A percentile compares a stretch with the other conserved stretches of the same genome.
Evolutionary conservation across 2,888 invertebrate species (phyloP).

Genomic region (Cloeon dipterum): DNA sequence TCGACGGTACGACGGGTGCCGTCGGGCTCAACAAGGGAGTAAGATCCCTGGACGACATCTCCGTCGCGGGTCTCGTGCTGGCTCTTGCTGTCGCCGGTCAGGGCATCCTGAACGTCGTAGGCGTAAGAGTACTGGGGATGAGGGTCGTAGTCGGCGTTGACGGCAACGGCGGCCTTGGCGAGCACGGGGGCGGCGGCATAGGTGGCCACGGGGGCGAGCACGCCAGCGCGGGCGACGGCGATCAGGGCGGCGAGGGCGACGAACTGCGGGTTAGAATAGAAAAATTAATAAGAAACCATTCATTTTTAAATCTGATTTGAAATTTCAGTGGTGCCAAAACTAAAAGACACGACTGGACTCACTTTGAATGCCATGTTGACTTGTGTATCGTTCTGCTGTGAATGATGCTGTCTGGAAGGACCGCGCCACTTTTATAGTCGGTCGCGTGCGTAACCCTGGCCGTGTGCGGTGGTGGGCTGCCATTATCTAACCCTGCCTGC

Average conservation of each 20-base stretch:
- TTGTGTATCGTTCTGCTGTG: too few species aligned
- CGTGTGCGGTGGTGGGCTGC: too few species aligned
- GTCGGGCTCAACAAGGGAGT: conserved; percentile 3
- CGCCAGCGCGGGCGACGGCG: conserved; percentile 5
- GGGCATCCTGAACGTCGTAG: conserved; percentile 3
- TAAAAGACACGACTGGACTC: too few species aligned
- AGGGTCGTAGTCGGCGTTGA: conserved; percentile 5
- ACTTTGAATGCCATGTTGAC: too few species aligned
- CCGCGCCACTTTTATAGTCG: too few species aligned
- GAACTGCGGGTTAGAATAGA: conserved; percentile 1
- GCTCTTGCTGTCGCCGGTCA: conserved; percentile 5
- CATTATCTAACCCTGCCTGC: too few species aligned
- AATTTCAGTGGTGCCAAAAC: too few species aligned
- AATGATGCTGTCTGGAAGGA: too few species aligned
- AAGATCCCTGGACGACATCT: conserved; percentile 3
- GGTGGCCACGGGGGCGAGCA: conserved; percentile 3
- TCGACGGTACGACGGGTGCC: conserved; percentile 5
- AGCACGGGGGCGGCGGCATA: conserved; percentile 4
- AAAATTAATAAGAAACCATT: too few species aligned
- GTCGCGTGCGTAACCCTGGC: too few species aligned
- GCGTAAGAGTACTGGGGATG: conserved; percentile 6
- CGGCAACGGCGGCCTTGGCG: conserved; percentile 1
- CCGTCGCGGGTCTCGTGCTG: conserved; percentile 5
- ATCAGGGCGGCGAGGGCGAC: conserved; percentile 5
- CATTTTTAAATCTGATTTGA: too few species aligned